A percentile compares a stretch with the other conserved stretches of the same genome.
These are phyloP conservation scores for Eulemur albifrons DNA, from an alignment of 2,797 vertebrate genomes.

Conservation along the genomic window DNA sequence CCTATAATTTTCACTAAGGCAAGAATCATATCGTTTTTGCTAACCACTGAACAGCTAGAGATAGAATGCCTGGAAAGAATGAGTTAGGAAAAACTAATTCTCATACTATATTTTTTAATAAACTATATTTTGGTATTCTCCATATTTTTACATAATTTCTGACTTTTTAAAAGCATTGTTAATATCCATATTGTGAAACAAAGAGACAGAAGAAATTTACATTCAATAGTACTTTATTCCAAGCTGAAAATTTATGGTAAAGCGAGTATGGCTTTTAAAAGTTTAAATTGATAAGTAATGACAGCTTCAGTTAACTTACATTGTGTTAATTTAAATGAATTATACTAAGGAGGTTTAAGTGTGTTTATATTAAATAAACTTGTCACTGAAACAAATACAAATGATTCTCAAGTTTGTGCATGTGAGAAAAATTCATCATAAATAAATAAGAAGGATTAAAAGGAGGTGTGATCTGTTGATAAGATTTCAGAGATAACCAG, in stretches of 20 bases:
- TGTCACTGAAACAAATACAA: neutral
- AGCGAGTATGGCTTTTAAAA: neutral
- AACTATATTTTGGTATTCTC: neutral
- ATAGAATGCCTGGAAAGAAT: neutral
- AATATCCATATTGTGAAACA: neutral
- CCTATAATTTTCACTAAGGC: neutral
- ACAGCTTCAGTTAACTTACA: neutral
- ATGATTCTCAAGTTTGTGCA: neutral
- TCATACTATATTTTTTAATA: neutral
- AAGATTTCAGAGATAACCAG: neutral
- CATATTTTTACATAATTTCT: neutral
- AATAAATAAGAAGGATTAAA: conserved; percentile 14
- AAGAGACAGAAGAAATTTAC: neutral
- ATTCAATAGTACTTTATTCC: neutral
- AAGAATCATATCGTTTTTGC: neutral
- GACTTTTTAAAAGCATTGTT: neutral
- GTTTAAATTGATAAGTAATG: neutral
- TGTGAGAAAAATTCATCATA: neutral
- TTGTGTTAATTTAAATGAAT: conserved; percentile 26
- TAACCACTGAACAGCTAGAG: neutral
- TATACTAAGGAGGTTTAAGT: neutral
- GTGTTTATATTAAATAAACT: neutral
- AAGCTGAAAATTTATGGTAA: neutral
- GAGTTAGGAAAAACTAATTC: neutral
- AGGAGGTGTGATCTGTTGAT: neutral